These are phyloP conservation scores for Hesperophylax magnus DNA, from an alignment of 1,140 invertebrate genomes.

Conservation along the genomic window DNA sequence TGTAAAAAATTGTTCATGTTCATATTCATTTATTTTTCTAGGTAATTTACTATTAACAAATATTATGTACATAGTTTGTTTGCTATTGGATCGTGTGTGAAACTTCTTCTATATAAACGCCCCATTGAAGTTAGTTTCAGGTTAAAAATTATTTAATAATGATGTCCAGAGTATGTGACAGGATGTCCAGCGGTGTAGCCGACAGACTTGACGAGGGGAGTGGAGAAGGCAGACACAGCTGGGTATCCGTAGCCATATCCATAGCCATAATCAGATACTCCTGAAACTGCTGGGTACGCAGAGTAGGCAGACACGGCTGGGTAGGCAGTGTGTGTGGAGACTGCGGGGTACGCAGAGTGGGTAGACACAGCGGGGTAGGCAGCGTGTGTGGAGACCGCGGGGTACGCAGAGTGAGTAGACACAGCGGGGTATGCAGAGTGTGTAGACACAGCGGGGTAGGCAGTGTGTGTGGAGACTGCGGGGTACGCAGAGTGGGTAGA, in stretches of 20 bases:
- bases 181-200: conserved; percentile 52
- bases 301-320: conserved; percentile 59
- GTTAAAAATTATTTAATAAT: no score
- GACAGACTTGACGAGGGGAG: conserved; percentile 25
- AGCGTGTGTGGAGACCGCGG: no score
- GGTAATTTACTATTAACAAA: no score
- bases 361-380: background rate
- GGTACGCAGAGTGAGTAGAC: conserved; percentile 42
- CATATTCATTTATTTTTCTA: no score
- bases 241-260: conserved; percentile 23
- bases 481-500: background rate
- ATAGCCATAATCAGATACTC: conserved; percentile 34
- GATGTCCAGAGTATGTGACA: conserved; percentile 26
- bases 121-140: no score
- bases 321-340: conserved; percentile 49
- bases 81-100: no score
- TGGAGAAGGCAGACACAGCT: conserved; percentile 35
- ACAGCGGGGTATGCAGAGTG: conserved; percentile 52
- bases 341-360: conserved; percentile 1
- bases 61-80: no score
- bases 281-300: conserved; percentile 34
- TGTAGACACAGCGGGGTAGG: background rate
- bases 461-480: conserved; percentile 46
- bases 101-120: no score
- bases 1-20: no score